A percentile compares a stretch with the other conserved stretches of the same genome.
Evolutionary conservation across 2,888 invertebrate genomes (phyloP).

Genomic region (Polia nebulosa): DNA sequence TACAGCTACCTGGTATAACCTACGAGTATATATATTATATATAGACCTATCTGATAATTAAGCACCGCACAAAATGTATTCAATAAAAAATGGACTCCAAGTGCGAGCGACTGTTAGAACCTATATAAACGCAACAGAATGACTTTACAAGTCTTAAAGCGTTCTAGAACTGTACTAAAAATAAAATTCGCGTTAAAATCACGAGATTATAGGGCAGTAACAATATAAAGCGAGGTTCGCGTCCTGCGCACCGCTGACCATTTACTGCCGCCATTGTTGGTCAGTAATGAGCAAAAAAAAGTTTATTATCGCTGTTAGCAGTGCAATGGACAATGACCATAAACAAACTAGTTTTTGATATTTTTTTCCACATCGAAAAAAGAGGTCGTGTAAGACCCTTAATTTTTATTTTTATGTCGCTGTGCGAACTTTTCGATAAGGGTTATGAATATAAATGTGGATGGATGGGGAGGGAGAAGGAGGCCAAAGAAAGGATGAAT

Average conservation of each 20-base stretch:
- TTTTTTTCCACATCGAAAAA: constrained; percentile 63
- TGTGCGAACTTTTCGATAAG: constrained; percentile 12
- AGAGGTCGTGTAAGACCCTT: constrained; percentile 57
- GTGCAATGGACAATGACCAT: constrained; percentile 73
- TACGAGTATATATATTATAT: too few relatives aligned
- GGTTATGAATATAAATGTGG: too few relatives aligned
- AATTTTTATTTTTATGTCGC: constrained; percentile 41
- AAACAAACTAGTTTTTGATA: constrained; percentile 70
- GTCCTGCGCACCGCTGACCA: constrained; percentile 63
- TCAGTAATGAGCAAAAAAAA: constrained; percentile 77
- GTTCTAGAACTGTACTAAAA: constrained; percentile 55
- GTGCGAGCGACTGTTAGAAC: constrained; percentile 1
- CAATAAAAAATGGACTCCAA: not conserved
- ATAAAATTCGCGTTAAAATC: constrained; percentile 56
- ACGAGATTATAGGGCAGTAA: constrained; percentile 60
- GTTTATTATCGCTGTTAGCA: constrained; percentile 59
- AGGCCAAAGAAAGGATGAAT: too few relatives aligned
- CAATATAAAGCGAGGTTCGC: constrained; percentile 55
- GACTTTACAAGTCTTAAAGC: constrained; percentile 40
- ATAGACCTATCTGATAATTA: constrained; percentile 12
- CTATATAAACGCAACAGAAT: constrained; percentile 46
- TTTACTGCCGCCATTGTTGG: constrained; percentile 76
- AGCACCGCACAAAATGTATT: not conserved
- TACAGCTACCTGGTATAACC: too few relatives aligned
- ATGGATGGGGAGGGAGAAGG: too few relatives aligned